phyloP scores from a whole-genome alignment of 2,888 invertebrate species.

The Mactromeris polynyma region DNA sequence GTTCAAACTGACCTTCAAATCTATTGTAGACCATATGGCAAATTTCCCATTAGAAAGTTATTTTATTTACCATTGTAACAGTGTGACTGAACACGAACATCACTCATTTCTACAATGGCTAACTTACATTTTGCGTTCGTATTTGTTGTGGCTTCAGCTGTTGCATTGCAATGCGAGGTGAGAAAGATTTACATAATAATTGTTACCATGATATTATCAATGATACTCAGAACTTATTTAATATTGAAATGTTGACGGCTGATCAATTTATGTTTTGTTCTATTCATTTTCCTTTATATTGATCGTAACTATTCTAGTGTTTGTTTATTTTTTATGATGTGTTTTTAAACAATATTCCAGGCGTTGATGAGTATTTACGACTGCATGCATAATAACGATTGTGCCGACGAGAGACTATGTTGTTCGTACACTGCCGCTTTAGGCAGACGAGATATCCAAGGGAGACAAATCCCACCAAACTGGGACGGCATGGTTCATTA shows the following conservation, averaged over 20 bases:
- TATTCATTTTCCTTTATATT: background rate
- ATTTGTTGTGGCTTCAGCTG: background rate
- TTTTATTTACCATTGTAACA: background rate
- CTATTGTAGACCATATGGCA: background rate
- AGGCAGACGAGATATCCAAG: conserved; percentile 59
- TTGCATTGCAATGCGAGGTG: background rate
- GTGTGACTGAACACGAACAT: background rate
- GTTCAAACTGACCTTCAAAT: background rate
- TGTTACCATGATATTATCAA: background rate
- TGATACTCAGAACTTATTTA: background rate
- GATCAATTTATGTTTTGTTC: background rate
- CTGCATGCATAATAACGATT: conserved; percentile 70
- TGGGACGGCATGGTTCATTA: conserved; percentile 75
- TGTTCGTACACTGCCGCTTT: conserved; percentile 76
- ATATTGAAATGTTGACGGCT: background rate
- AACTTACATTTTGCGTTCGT: background rate
- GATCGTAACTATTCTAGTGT: no score
- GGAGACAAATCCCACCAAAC: conserved; percentile 57
- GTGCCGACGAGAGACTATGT: conserved; percentile 64
- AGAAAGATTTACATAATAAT: background rate
- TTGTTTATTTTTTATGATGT: background rate
- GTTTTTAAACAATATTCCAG: background rate
- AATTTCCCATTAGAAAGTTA: background rate
- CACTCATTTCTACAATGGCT: background rate
- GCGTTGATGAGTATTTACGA: conserved; percentile 46